Conservation (phyloP, 2,888 invertebrate genomes). For the Ellobium chinense region DNA sequence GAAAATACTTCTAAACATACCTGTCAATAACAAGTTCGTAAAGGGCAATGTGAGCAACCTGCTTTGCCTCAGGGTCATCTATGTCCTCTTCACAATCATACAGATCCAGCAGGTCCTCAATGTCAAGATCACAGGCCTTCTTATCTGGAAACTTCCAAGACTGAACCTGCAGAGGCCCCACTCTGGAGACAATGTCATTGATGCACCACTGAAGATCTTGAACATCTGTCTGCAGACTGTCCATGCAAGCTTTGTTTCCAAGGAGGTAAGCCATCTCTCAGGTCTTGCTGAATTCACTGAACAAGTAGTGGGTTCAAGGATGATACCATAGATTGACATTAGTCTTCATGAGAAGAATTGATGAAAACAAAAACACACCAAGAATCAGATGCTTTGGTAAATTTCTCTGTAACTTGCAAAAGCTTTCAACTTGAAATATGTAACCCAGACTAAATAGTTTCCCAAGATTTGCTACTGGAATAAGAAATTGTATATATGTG, state of each 20-base stretch:
- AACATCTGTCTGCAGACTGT: conserved; percentile 77
- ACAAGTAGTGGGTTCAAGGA: neutral
- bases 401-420: no score
- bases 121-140: conserved; percentile 73
- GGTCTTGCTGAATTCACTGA: neutral
- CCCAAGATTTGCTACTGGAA: no score
- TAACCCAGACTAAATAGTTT: no score
- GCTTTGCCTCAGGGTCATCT: conserved; percentile 72
- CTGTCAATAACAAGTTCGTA: conserved; percentile 79
- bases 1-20: conserved; percentile 60
- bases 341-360: no score
- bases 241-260: conserved; percentile 74
- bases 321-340: neutral
- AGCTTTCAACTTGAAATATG: no score
- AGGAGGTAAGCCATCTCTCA: conserved; percentile 63
- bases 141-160: conserved; percentile 80
- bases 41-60: conserved; percentile 77
- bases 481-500: no score
- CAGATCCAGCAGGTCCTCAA: conserved; percentile 74
- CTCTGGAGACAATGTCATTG: conserved; percentile 70
- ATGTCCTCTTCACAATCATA: conserved; percentile 71
- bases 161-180: conserved; percentile 72
- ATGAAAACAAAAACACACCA: no score
- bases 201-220: conserved; percentile 75
- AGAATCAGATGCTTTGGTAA: no score